Base-by-base conservation (phyloP, 2,888 invertebrate species). In the Thymelicus sylvestris region DNA sequence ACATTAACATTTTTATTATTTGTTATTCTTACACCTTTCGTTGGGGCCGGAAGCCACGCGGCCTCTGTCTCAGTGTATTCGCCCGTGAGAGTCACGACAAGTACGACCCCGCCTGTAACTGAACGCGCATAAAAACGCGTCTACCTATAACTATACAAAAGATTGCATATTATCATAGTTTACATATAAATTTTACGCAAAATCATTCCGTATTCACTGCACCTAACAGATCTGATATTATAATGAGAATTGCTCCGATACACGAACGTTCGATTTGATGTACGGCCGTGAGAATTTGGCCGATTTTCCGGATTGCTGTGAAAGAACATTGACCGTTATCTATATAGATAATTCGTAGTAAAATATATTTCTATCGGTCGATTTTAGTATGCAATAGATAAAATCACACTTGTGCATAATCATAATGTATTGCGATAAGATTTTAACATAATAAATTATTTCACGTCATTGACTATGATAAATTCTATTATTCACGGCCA, bases 1-100 rank as follows among this genome's bases (percentile, higher is more conserved):
- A 92, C 91, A 94, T 94, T 94, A 90, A 88, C 94, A 94, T 94
- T 93, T 94, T 94, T 93, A 94, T 94, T 94, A 94, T 94, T 94
- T 94, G 94, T 94, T 94, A 94, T 94, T 94, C 90, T 94, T 93
- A 89, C 90, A 90, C 90, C 89, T 91, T 90, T 89, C 84, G 84
- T 79, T 86, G 82, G 91, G 92, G 92, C 91, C 91, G 93, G 93
- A 92, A 93, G 93, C 90, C 92, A 92, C 92, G 93, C 88, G 91
- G 91, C 91, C 84, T 88, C 84, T 91, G 93, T 93, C 91, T 92
- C 91, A 87, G 91, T 83, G 86, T 88, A 87, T 80, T 92, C 92
- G 87, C 79, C 92, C 93, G 93, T 93, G 93, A 92, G 93, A 93
- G 87, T 89, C 79, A 80, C 80, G 81, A 86, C 82, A 87, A 85